Percentiles rank a stretch among this genome's conserved stretches.
Evolutionary conservation across 2,797 vertebrate genomes (phyloP).

Genomic region (Cyclura pinguis): DNA sequence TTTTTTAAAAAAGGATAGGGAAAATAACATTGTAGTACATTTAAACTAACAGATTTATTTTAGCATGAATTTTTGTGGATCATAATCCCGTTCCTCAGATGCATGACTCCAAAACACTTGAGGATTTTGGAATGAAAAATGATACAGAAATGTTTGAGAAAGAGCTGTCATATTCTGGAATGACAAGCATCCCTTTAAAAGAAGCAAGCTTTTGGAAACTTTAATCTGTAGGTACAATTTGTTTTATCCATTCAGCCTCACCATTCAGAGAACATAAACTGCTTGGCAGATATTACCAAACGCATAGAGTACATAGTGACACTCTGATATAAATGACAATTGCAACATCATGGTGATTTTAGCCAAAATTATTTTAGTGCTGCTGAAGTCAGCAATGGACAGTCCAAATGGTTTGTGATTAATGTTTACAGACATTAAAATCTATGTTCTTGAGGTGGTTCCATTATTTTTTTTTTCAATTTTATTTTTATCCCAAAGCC

Average conservation of each 20-base stretch:
- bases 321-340: conserved; percentile 41
- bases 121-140: no score
- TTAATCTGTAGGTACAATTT: background rate
- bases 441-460: background rate
- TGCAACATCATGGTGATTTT: conserved; percentile 28
- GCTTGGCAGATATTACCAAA: background rate
- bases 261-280: conserved; percentile 30
- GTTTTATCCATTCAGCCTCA: conserved; percentile 5
- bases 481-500: no score
- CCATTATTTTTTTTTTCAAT: background rate
- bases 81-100: no score
- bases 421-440: conserved; percentile 7
- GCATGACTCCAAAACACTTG: no score
- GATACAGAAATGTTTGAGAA: no score
- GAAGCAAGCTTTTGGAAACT: no score
- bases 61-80: no score
- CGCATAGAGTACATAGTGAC: background rate
- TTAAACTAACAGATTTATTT: no score
- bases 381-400: conserved; percentile 27
- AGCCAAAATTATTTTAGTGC: conserved; percentile 24
- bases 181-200: background rate
- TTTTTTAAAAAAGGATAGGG: no score
- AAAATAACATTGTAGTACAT: no score
- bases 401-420: conserved; percentile 32
- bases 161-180: background rate